phyloP scores from a whole-genome alignment of 2,113 vertebrate species.

The Anseranas semipalmata region DNA sequence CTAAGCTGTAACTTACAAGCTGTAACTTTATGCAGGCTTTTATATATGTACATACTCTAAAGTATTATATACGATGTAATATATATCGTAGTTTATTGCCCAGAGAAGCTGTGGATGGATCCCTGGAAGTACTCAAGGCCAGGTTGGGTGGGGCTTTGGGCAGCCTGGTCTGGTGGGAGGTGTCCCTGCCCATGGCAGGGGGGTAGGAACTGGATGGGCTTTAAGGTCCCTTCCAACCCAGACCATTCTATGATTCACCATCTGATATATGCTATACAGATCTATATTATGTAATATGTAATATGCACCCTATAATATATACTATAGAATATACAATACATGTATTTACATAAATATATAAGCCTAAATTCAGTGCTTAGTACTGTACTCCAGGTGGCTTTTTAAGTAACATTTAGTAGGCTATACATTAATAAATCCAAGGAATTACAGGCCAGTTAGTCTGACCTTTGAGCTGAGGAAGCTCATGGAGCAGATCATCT shows the following conservation, averaged over 20 bases:
- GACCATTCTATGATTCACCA: neutral
- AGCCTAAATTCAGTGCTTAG: neutral
- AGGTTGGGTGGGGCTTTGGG: neutral
- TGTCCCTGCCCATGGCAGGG: too few species aligned
- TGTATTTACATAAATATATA: neutral
- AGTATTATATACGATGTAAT: neutral
- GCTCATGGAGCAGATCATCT: neutral
- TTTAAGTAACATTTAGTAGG: neutral
- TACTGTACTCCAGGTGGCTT: neutral
- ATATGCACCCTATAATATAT: rapidly evolving
- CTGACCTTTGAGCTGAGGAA: neutral
- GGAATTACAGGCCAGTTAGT: too few species aligned
- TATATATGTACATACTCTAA: too few species aligned
- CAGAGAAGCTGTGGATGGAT: neutral
- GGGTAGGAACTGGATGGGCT: neutral
- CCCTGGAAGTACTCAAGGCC: neutral
- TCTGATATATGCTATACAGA: rapidly evolving
- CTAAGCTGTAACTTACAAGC: neutral
- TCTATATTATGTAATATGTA: rapidly evolving
- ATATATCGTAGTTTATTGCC: neutral
- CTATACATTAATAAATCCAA: neutral
- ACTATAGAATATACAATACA: rapidly evolving
- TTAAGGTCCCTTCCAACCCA: neutral
- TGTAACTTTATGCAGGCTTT: neutral
- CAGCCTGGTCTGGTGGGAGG: too few species aligned